Evolutionary conservation across 2,888 invertebrate species (phyloP).

Genomic region (Chironomus tentans): DNA sequence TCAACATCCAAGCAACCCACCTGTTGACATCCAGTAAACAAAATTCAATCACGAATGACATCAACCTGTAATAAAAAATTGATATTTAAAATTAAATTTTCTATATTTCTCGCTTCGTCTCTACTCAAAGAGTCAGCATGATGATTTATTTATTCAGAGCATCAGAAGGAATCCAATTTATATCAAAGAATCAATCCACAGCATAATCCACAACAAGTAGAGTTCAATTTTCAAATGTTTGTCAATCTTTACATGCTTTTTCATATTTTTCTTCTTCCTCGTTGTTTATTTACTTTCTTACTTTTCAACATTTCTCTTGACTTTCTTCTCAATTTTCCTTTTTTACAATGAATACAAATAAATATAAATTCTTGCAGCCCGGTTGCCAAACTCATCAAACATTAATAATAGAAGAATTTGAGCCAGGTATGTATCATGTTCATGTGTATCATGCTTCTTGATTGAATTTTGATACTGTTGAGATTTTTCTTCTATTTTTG

Average conservation of each 20-base stretch:
- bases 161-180: too few relatives aligned
- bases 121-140: too few relatives aligned
- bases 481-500: not conserved
- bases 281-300: too few relatives aligned
- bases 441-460: not conserved
- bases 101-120: too few relatives aligned
- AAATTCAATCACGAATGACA: too few relatives aligned
- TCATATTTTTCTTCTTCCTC: too few relatives aligned
- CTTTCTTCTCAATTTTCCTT: not conserved
- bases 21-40: too few relatives aligned
- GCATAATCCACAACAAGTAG: not conserved
- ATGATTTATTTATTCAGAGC: too few relatives aligned
- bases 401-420: conserved; percentile 64
- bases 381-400: conserved; percentile 60
- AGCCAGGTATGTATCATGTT: conserved; percentile 41
- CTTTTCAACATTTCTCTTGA: not conserved
- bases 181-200: too few relatives aligned
- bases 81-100: too few relatives aligned
- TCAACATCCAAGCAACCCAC: too few relatives aligned
- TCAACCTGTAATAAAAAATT: too few relatives aligned
- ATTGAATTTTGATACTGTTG: not conserved
- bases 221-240: conserved; percentile 11
- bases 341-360: conserved; percentile 9
- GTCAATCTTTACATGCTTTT: not conserved
- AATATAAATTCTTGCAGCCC: conserved; percentile 40